Conservation (phyloP, 2,113 vertebrate species). For the Tonatia bakeri region DNA sequence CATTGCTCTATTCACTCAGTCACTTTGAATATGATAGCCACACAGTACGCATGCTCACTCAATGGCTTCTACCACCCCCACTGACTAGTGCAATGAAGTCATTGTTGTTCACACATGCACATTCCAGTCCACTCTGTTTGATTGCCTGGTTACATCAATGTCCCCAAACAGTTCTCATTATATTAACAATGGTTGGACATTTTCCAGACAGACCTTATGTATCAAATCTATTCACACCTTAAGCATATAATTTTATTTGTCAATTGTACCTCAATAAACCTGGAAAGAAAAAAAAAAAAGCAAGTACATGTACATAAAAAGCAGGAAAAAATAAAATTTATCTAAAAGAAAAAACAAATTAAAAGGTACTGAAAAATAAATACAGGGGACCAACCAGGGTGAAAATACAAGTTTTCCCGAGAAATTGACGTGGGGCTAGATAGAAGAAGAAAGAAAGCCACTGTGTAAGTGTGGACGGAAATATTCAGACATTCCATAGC, state of each 20-base stretch:
- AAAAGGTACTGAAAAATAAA: not conserved
- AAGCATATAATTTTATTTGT: not conserved
- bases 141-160: too few relatives aligned
- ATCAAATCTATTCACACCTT: not conserved
- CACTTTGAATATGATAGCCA: too few relatives aligned
- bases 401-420: not conserved
- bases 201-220: not conserved
- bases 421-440: not conserved
- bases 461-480: not conserved
- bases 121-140: too few relatives aligned
- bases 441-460: not conserved
- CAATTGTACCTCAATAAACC: not conserved
- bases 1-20: too few relatives aligned
- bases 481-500: not conserved
- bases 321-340: not conserved
- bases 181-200: too few relatives aligned
- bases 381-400: not conserved
- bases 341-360: not conserved
- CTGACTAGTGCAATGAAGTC: too few relatives aligned
- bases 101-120: too few relatives aligned
- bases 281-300: not conserved
- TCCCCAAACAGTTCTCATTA: too few relatives aligned
- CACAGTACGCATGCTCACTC: too few relatives aligned
- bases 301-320: not conserved
- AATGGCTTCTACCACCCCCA: too few relatives aligned